phyloP scores from a whole-genome alignment of 2,113 vertebrate species.

The Octodon degus region DNA sequence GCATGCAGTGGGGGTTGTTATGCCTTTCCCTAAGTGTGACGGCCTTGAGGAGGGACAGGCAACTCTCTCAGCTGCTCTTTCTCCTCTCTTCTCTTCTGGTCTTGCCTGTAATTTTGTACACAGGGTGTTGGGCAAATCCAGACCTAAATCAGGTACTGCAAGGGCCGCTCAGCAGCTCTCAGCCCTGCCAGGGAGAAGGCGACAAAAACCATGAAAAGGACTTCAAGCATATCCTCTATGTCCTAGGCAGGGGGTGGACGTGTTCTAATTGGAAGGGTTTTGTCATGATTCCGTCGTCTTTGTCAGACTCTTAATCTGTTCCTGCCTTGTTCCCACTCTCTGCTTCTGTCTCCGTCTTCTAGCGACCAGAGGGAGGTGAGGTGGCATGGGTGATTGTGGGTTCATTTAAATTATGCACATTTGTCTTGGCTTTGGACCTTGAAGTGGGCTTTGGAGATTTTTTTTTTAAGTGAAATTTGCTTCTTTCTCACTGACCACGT shows the following conservation, averaged over 20 bases:
- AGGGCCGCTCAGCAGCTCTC: rapidly evolving
- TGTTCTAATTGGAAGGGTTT: not conserved
- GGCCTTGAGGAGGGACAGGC: not conserved
- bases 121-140: not conserved
- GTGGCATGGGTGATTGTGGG: rapidly evolving
- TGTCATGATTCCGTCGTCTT: rapidly evolving
- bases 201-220: not conserved
- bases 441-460: not conserved
- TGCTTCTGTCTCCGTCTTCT: not conserved
- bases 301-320: not conserved
- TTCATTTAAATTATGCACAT: rapidly evolving
- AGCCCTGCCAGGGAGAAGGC: not conserved
- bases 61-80: rapidly evolving
- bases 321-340: not conserved
- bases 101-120: rapidly evolving
- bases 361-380: not conserved
- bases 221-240: not conserved
- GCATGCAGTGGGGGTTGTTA: not conserved
- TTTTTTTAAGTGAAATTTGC: not conserved
- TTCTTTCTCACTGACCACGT: not conserved
- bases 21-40: not conserved
- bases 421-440: not conserved
- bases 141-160: no score
- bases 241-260: not conserved
- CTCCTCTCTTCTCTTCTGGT: not conserved